These are phyloP conservation scores for Lasioglossum malachurum DNA, from an alignment of 2,888 invertebrate genomes.

Conservation along the genomic window DNA sequence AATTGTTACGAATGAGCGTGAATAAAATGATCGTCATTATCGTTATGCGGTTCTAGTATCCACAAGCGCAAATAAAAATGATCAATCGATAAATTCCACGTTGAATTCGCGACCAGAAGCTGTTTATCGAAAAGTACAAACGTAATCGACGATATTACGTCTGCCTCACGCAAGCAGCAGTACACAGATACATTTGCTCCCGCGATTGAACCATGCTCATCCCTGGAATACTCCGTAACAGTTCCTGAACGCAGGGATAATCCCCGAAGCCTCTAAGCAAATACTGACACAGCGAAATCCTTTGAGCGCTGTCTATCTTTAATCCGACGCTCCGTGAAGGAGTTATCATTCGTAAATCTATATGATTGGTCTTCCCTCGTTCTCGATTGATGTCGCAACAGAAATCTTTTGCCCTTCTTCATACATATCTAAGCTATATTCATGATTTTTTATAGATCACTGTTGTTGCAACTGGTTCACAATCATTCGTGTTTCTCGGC, in stretches of 20 bases:
- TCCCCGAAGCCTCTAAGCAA: neutral
- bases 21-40: too few species aligned
- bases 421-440: too few species aligned
- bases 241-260: neutral
- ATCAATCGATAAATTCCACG: neutral
- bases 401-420: neutral
- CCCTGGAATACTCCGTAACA: neutral
- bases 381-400: neutral
- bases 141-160: neutral
- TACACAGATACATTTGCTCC: neutral
- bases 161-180: neutral
- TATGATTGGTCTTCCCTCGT: neutral
- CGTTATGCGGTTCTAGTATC: too few species aligned
- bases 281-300: constrained; percentile 4
- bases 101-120: neutral
- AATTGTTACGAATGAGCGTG: too few species aligned
- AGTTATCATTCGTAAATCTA: neutral
- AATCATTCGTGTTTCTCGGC: too few species aligned
- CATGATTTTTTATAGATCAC: neutral
- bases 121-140: neutral
- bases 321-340: neutral
- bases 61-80: too few species aligned
- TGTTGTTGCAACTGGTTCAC: too few species aligned
- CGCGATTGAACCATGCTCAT: neutral
- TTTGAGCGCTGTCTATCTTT: neutral